Evolutionary conservation across 2,888 invertebrate species (phyloP).

Genomic region (Acanthosepion pharaonis): DNA sequence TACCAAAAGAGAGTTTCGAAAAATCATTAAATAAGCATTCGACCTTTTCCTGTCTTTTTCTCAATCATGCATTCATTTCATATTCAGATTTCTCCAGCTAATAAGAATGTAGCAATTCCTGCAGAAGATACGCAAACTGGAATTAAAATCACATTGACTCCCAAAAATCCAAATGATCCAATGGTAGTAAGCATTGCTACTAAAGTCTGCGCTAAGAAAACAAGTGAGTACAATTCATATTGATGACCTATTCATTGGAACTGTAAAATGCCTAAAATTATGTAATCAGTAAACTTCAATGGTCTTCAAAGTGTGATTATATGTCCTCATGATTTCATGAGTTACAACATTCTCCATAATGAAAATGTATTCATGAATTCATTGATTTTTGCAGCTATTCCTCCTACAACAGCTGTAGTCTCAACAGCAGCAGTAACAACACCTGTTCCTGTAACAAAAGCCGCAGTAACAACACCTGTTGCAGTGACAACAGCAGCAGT

Average conservation of each 20-base stretch:
- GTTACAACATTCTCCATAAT: neutral
- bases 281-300: too few relatives aligned
- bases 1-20: too few relatives aligned
- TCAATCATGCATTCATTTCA: neutral
- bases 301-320: too few relatives aligned
- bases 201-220: neutral
- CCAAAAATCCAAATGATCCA: neutral
- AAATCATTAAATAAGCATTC: too few relatives aligned
- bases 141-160: neutral
- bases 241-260: neutral
- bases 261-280: too few relatives aligned
- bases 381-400: neutral
- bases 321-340: too few relatives aligned
- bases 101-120: neutral
- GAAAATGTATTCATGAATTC: neutral
- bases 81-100: neutral
- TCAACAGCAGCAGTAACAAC: neutral
- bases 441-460: neutral
- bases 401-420: neutral
- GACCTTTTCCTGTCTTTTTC: neutral
- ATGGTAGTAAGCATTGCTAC: neutral
- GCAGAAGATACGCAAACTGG: neutral
- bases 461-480: neutral
- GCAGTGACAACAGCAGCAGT: neutral
- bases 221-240: neutral